Percentiles rank a stretch among this genome's conserved stretches.
phyloP scores from a whole-genome alignment of 1,140 invertebrate genomes.

The Drosophila seguyi region DNA sequence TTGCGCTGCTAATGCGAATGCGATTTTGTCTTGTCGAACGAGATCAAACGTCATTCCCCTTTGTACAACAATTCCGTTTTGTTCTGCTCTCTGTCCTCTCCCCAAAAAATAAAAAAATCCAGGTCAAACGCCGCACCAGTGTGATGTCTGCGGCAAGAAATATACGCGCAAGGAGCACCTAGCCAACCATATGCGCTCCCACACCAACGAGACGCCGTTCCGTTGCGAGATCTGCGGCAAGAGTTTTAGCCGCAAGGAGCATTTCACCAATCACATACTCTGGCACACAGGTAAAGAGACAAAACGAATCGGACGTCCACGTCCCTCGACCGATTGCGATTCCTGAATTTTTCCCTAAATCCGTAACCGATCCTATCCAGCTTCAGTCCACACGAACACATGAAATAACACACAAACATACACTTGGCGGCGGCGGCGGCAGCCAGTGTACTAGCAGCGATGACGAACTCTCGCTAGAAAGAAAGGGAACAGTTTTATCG shows the following conservation, averaged over 20 bases:
- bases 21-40: constrained; percentile 49
- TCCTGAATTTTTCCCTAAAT: background rate
- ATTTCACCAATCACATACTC: constrained; percentile 94
- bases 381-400: constrained; percentile 25
- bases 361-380: constrained; percentile 13
- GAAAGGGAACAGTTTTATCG: background rate
- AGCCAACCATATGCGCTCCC: constrained; percentile 92
- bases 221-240: constrained; percentile 94
- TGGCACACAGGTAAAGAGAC: constrained; percentile 90
- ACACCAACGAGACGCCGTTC: constrained; percentile 92
- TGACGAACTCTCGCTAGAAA: constrained; percentile 53
- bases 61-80: constrained; percentile 46
- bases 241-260: constrained; percentile 94
- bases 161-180: constrained; percentile 95
- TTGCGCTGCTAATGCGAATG: constrained; percentile 64
- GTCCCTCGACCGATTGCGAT: background rate
- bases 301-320: constrained; percentile 51
- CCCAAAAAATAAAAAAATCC: constrained; percentile 36
- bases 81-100: constrained; percentile 33
- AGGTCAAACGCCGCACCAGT: constrained; percentile 85
- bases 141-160: constrained; percentile 89
- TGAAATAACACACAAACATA: constrained; percentile 27
- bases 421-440: constrained; percentile 35
- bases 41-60: constrained; percentile 45
- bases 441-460: constrained; percentile 58